phyloP scores from a whole-genome alignment of 2,888 invertebrate genomes.

The Leptopilina drosophilae region DNA sequence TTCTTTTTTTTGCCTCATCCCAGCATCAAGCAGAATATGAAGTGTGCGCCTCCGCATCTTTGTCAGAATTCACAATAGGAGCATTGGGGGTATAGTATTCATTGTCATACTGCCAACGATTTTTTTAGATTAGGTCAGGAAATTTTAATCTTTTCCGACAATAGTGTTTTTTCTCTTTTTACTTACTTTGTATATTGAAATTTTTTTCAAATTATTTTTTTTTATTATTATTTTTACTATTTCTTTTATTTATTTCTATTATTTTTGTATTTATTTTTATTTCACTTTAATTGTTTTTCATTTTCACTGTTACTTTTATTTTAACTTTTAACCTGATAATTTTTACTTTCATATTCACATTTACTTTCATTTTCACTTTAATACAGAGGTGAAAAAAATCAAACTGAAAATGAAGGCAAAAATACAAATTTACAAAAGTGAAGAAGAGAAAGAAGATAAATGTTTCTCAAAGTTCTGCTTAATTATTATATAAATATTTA shows the following conservation, averaged over 20 bases:
- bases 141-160: conserved; percentile 42
- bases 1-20: conserved; percentile 48
- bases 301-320: too few relatives aligned
- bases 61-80: conserved; percentile 63
- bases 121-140: conserved; percentile 20
- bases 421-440: too few relatives aligned
- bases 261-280: background rate
- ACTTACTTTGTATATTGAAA: conserved; percentile 25
- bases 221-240: background rate
- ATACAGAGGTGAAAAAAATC: too few relatives aligned
- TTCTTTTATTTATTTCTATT: background rate
- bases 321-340: too few relatives aligned
- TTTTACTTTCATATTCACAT: too few relatives aligned
- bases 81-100: conserved; percentile 40
- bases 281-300: too few relatives aligned
- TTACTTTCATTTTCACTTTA: too few relatives aligned
- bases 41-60: conserved; percentile 62
- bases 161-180: conserved; percentile 42
- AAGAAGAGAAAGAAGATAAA: too few relatives aligned
- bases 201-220: background rate
- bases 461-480: too few relatives aligned
- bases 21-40: conserved; percentile 59
- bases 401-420: too few relatives aligned
- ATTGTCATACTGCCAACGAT: conserved; percentile 33
- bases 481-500: too few relatives aligned